These are phyloP conservation scores for Hyla sarda DNA, from an alignment of 2,113 vertebrate genomes.

Conservation along the genomic window DNA sequence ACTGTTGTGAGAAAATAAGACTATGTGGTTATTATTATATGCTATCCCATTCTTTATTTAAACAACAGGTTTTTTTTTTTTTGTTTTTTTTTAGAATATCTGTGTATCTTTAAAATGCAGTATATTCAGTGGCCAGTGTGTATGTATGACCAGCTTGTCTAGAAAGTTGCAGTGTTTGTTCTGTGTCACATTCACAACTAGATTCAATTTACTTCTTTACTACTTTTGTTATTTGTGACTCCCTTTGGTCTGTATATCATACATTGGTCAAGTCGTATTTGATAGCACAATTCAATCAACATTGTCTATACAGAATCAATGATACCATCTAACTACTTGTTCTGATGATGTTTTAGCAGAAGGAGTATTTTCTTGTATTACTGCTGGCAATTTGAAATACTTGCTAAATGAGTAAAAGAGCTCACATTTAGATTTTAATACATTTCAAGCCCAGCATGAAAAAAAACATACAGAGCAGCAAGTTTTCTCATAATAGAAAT, in stretches of 20 bases:
- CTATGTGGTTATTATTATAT: neutral
- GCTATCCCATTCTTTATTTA: neutral
- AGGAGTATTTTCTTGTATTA: neutral
- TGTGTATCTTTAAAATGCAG: neutral
- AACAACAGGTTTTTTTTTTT: too few species aligned
- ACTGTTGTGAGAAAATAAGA: conserved; percentile 19
- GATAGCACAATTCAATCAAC: neutral
- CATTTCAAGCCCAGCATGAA: neutral
- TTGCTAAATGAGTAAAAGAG: neutral
- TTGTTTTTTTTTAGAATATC: neutral
- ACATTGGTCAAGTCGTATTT: neutral
- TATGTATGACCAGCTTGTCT: neutral
- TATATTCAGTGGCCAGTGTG: neutral
- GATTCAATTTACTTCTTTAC: neutral
- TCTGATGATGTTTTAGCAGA: neutral
- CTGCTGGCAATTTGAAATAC: neutral
- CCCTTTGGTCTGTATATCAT: neutral
- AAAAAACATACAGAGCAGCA: neutral
- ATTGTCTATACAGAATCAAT: neutral
- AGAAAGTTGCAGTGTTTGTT: neutral
- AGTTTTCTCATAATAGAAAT: neutral
- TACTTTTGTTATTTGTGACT: neutral
- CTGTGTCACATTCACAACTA: neutral
- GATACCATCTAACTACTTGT: neutral
- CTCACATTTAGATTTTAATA: neutral